Conservation (phyloP, 2,888 invertebrate species). For the Dinocampus coccinellae region DNA sequence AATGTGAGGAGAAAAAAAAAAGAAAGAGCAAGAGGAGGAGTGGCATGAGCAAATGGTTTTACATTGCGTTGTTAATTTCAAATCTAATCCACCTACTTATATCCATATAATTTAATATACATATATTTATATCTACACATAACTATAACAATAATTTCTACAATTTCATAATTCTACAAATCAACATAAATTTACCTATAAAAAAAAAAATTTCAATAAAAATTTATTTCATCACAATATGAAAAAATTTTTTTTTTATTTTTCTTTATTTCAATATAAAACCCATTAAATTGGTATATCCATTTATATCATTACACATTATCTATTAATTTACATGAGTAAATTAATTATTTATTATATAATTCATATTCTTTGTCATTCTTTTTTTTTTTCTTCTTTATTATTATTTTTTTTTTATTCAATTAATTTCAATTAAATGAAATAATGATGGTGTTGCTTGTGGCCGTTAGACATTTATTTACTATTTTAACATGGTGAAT, state of each 20-base stretch:
- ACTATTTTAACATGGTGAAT: conserved; percentile 59
- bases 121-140: background rate
- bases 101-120: conserved; percentile 15
- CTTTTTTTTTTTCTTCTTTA: no score
- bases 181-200: background rate
- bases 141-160: background rate
- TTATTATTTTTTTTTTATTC: background rate
- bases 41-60: conserved; percentile 38
- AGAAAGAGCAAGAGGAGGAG: background rate
- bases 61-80: conserved; percentile 59
- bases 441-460: conserved; percentile 15
- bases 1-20: no score
- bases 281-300: no score
- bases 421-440: conserved; percentile 20
- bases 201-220: no score
- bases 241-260: conserved; percentile 21
- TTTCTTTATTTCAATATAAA: background rate
- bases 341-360: no score
- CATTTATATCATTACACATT: no score
- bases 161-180: background rate
- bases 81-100: conserved; percentile 61
- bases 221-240: no score
- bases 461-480: background rate
- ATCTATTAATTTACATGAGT: no score
- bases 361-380: no score